These are phyloP conservation scores for Caenorhabditis wallacei DNA, from an alignment of 2,888 invertebrate genomes.

Conservation along the genomic window DNA sequence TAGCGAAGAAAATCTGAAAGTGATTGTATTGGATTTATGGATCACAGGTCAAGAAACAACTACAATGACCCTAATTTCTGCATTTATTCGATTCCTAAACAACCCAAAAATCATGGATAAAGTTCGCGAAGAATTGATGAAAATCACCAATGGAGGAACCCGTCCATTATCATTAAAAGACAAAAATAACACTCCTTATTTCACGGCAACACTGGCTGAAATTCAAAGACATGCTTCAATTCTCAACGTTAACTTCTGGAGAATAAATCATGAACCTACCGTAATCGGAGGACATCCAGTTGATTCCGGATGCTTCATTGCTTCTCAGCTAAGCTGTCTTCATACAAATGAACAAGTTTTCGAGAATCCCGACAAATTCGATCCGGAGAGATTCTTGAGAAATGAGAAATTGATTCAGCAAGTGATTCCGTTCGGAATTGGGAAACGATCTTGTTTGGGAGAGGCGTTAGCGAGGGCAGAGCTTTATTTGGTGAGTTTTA, in stretches of 20 bases:
- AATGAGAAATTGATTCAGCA: slow-evolving; percentile 51
- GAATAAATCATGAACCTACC: slow-evolving; percentile 38
- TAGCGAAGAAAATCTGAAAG: slow-evolving; percentile 45
- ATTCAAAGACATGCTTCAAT: slow-evolving; percentile 66
- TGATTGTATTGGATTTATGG: slow-evolving; percentile 64
- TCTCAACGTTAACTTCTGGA: slow-evolving; percentile 62
- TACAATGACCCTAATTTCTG: slow-evolving; percentile 59
- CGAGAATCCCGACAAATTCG: slow-evolving; percentile 52
- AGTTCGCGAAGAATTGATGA: slow-evolving; percentile 49
- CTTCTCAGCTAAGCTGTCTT: slow-evolving; percentile 63
- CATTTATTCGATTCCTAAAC: slow-evolving; percentile 51
- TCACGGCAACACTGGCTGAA: slow-evolving; percentile 57
- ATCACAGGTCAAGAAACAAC: slow-evolving; percentile 70
- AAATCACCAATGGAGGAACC: slow-evolving; percentile 50
- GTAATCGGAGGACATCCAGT: slow-evolving; percentile 53
- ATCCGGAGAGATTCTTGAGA: slow-evolving; percentile 61
- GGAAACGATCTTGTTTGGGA: slow-evolving; percentile 67
- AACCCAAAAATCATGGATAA: slow-evolving; percentile 58
- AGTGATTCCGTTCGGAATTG: slow-evolving; percentile 66
- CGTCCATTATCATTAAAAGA: slow-evolving; percentile 32
- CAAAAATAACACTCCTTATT: slow-evolving; percentile 38
- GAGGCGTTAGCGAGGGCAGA: slow-evolving; percentile 66
- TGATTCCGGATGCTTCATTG: slow-evolving; percentile 39
- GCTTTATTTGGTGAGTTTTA: slow-evolving; percentile 62
- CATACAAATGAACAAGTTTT: slow-evolving; percentile 61